Conservation (phyloP, 2,888 invertebrate species). For the Aricia artaxerxes region DNA sequence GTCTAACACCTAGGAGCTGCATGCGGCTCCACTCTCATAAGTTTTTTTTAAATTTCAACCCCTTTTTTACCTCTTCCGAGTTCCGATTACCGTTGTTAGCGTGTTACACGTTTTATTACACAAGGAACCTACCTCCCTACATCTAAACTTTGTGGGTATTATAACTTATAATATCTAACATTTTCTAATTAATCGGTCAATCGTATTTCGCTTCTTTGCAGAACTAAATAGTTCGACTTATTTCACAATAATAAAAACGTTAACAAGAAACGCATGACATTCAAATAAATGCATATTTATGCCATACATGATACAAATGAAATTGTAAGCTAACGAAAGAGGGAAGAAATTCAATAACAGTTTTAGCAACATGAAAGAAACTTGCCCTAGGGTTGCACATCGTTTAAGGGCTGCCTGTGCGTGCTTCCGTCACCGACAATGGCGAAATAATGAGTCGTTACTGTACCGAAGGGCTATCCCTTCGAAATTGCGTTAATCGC, state of each 20-base stretch:
- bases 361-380: conserved; percentile 20
- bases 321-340: not conserved
- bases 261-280: not conserved
- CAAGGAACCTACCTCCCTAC: too few relatives aligned
- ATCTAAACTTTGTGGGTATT: too few relatives aligned
- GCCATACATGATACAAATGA: not conserved
- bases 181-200: too few relatives aligned
- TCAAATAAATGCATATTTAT: not conserved
- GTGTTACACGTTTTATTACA: too few relatives aligned
- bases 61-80: too few relatives aligned
- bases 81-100: too few relatives aligned
- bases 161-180: too few relatives aligned
- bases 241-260: not conserved
- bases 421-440: conserved; percentile 60
- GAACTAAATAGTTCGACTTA: not conserved
- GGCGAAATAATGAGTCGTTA: conserved; percentile 66
- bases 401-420: conserved; percentile 47
- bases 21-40: too few relatives aligned
- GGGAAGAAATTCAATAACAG: conserved; percentile 15
- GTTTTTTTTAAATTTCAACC: too few relatives aligned
- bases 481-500: conserved; percentile 50
- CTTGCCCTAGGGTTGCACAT: conserved; percentile 35
- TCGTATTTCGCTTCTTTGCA: too few relatives aligned
- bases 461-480: conserved; percentile 49
- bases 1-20: too few relatives aligned